These are phyloP conservation scores for Leptopilina drosophilae DNA, from an alignment of 2,888 invertebrate species.

Conservation along the genomic window DNA sequence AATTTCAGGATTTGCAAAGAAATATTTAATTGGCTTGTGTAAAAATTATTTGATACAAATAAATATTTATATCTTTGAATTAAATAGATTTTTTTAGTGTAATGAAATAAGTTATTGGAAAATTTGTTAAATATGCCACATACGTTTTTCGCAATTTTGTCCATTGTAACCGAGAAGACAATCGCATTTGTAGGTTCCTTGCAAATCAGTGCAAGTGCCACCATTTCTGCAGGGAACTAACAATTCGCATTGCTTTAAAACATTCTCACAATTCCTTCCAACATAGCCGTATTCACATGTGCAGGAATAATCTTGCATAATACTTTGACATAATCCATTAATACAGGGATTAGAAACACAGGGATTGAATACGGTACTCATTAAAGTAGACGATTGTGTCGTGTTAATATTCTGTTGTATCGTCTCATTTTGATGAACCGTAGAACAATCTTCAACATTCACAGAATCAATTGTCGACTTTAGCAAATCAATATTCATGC, in stretches of 20 bases:
- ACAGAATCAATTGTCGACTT: conserved; percentile 87
- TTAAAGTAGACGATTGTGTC: conserved; percentile 52
- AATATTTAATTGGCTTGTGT: no score
- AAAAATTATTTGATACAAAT: no score
- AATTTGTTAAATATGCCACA: conserved; percentile 64
- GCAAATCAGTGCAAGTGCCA: conserved; percentile 83
- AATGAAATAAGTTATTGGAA: no score
- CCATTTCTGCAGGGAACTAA: conserved; percentile 87
- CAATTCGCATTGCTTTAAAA: conserved; percentile 82
- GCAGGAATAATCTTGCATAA: conserved; percentile 69
- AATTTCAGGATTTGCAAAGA: no score
- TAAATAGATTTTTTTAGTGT: no score
- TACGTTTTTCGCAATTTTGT: conserved; percentile 87
- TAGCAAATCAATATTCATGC: conserved; percentile 83
- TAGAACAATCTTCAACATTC: conserved; percentile 88
- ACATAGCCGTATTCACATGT: conserved; percentile 76
- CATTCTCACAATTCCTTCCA: conserved; percentile 82
- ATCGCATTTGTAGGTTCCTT: conserved; percentile 84
- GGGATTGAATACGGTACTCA: conserved; percentile 61
- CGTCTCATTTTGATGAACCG: conserved; percentile 65
- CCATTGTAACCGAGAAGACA: conserved; percentile 90
- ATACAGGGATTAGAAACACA: conserved; percentile 69
- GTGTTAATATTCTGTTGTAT: conserved; percentile 68
- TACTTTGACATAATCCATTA: conserved; percentile 69
- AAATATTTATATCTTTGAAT: no score